Conservation (phyloP, 2,797 vertebrate genomes). For the Catharus ustulatus region DNA sequence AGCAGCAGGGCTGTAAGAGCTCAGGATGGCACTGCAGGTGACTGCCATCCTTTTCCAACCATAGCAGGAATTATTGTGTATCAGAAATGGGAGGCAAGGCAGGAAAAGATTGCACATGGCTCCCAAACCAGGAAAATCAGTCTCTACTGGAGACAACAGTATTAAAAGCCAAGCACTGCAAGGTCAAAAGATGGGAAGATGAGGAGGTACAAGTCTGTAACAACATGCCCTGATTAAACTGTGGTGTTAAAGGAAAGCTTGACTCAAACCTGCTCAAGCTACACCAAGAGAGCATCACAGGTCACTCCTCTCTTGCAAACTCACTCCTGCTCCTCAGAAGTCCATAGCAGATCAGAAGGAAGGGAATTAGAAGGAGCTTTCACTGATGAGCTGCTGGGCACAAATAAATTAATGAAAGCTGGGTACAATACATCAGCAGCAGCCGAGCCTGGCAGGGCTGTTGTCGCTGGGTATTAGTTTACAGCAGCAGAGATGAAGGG, state of each 20-base stretch:
- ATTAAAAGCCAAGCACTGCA: neutral
- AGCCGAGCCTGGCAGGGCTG: neutral
- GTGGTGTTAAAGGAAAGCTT: neutral
- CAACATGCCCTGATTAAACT: neutral
- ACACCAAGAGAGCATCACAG: neutral
- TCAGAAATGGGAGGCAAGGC: neutral
- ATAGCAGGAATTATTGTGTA: neutral
- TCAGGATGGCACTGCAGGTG: neutral
- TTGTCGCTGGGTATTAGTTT: neutral
- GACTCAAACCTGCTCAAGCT: neutral
- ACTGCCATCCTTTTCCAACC: neutral
- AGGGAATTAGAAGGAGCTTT: conserved; percentile 18
- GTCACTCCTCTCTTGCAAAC: neutral
- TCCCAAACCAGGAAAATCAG: neutral
- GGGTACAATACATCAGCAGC: neutral
- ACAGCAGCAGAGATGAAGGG: conserved; percentile 2
- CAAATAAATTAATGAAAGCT: conserved; percentile 33
- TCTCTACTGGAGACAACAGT: neutral
- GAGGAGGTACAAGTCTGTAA: neutral
- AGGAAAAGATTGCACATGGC: neutral
- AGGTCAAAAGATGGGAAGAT: neutral
- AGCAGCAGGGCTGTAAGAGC: neutral
- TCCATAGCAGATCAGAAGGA: neutral
- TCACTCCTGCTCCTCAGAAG: neutral
- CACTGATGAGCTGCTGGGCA: conserved; percentile 9